These are phyloP conservation scores for Cryptosula pallasiana DNA, from an alignment of 2,888 invertebrate species.

Conservation along the genomic window DNA sequence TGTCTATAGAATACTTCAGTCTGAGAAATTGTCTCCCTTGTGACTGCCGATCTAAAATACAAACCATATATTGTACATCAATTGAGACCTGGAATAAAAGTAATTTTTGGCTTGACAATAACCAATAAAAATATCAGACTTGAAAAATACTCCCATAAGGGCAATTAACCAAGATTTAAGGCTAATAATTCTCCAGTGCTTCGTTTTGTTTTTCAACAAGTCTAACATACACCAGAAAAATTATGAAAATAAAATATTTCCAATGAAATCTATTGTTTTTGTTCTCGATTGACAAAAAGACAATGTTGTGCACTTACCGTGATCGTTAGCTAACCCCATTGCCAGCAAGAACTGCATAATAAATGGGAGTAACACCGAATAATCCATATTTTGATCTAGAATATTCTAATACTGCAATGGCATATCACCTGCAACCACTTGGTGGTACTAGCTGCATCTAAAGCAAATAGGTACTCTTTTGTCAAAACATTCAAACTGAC, in stretches of 20 bases:
- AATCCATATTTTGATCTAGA: slow-evolving; percentile 7
- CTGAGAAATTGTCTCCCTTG: neutral
- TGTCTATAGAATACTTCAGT: neutral
- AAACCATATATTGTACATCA: too few relatives aligned
- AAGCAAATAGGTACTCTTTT: neutral
- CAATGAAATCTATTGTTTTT: too few relatives aligned
- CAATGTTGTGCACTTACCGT: neutral
- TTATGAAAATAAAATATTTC: too few relatives aligned
- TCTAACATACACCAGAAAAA: too few relatives aligned
- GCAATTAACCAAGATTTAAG: too few relatives aligned
- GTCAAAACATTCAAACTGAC: neutral
- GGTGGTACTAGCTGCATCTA: neutral
- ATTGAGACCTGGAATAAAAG: too few relatives aligned
- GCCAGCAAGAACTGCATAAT: slow-evolving; percentile 13
- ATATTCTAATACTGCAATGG: neutral
- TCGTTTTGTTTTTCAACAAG: too few relatives aligned
- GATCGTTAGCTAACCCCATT: slow-evolving; percentile 20
- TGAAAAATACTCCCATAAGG: too few relatives aligned
- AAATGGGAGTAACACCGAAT: neutral
- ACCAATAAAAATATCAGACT: too few relatives aligned
- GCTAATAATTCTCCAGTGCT: too few relatives aligned
- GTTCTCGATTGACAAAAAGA: too few relatives aligned
- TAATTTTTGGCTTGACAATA: too few relatives aligned
- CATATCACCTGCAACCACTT: neutral
- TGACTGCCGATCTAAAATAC: neutral